A percentile compares a stretch with the other conserved stretches of the same genome.
phyloP scores from a whole-genome alignment of 2,797 vertebrate genomes.

The Telmatherina bonti region DNA sequence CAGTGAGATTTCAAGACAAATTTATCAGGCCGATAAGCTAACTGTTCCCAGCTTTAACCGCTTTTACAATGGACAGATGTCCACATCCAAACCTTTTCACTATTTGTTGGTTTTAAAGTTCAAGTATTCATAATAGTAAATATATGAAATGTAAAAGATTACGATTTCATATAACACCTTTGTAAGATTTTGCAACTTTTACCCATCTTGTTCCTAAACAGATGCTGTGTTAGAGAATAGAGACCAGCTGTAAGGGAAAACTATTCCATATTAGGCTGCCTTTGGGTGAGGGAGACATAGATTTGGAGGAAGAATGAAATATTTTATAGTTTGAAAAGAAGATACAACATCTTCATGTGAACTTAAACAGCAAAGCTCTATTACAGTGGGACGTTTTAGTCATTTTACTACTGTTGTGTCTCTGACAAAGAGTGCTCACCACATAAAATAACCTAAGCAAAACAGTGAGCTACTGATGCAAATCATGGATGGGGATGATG shows the following conservation, averaged over 20 bases:
- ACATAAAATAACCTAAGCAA: slow-evolving; percentile 45
- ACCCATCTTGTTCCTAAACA: too few species aligned
- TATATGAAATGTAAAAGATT: too few species aligned
- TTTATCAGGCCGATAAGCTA: background rate
- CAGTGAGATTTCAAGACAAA: background rate
- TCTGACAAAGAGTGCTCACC: slow-evolving; percentile 10
- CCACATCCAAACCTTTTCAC: too few species aligned
- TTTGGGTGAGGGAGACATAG: background rate
- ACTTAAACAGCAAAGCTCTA: background rate
- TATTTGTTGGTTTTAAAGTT: too few species aligned
- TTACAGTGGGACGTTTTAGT: background rate
- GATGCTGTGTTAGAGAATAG: background rate
- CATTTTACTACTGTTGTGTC: slow-evolving; percentile 14
- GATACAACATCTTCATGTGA: background rate
- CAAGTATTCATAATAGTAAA: too few species aligned
- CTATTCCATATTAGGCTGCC: background rate
- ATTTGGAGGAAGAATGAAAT: background rate
- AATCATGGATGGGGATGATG: slow-evolving; percentile 42
- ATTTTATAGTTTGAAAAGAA: background rate
- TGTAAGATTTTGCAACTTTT: background rate
- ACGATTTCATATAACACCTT: too few species aligned
- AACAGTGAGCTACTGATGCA: slow-evolving; percentile 47
- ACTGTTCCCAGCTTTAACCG: background rate
- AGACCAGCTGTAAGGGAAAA: background rate
- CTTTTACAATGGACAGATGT: background rate